phyloP scores from a whole-genome alignment of 2,888 invertebrate genomes.

The Capitulum mitella region DNA sequence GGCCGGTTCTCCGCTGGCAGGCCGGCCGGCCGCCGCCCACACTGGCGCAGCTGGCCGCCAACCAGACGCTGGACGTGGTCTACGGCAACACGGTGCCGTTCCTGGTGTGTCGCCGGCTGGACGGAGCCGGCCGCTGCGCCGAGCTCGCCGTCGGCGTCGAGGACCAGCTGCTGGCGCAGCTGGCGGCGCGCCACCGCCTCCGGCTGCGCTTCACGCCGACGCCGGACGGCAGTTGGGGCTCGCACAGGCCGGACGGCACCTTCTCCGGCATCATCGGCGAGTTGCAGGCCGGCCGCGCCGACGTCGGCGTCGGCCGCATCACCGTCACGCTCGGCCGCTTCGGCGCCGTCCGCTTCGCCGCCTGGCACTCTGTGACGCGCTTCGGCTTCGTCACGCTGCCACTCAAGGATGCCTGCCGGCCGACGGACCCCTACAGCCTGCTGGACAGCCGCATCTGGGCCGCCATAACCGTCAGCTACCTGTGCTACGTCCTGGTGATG shows the following conservation, averaged over 20 bases:
- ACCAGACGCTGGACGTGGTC: conserved; percentile 7
- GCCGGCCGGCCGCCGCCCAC: not conserved
- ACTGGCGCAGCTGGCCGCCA: not conserved
- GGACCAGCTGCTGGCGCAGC: not conserved
- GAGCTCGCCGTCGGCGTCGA: not conserved
- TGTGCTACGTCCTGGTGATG: not conserved
- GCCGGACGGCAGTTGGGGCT: conserved; percentile 11
- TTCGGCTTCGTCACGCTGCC: not conserved
- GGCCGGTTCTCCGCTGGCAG: not conserved
- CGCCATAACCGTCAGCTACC: not conserved
- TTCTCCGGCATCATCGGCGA: conserved; percentile 18
- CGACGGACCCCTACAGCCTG: not conserved
- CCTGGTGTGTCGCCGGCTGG: not conserved
- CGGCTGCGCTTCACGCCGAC: not conserved
- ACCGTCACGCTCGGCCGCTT: not conserved
- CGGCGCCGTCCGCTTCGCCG: not conserved
- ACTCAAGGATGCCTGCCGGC: too few species aligned
- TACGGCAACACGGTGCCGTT: not conserved
- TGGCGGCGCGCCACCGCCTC: not conserved
- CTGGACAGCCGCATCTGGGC: not conserved
- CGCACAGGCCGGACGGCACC: not conserved
- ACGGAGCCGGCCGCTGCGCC: not conserved
- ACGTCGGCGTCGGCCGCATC: not conserved
- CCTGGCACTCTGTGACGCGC: not conserved
- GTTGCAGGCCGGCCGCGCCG: conserved; percentile 4